Percentiles rank a stretch among this genome's conserved stretches.
Conservation (phyloP, 2,888 invertebrate species). For the Acholoe squamosa region DNA sequence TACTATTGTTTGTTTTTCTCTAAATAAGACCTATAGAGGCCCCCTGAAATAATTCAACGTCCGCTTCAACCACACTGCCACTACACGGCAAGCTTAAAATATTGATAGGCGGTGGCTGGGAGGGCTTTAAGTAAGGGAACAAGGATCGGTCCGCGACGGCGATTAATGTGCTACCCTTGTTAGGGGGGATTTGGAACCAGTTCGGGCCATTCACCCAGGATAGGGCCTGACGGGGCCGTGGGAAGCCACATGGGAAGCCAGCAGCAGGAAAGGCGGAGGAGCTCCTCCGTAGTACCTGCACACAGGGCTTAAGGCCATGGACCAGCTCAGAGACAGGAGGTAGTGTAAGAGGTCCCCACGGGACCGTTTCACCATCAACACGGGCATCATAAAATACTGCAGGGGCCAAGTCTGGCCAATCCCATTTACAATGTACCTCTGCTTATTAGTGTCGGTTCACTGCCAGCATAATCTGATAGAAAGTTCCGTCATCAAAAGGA, state of each 20-base stretch:
- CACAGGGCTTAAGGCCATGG: neutral
- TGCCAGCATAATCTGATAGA: too few relatives aligned
- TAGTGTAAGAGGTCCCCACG: too few relatives aligned
- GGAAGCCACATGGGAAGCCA: slow-evolving; percentile 25
- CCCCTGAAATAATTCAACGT: neutral
- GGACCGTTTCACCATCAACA: too few relatives aligned
- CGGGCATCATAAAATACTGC: too few relatives aligned
- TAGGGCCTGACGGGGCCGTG: neutral
- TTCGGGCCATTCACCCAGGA: neutral
- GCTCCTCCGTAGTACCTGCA: neutral
- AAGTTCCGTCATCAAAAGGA: too few relatives aligned
- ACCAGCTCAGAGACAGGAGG: too few relatives aligned
- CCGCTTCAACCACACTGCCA: neutral
- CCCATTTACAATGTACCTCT: too few relatives aligned
- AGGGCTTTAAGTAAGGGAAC: slow-evolving; percentile 19
- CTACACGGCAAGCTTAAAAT: neutral
- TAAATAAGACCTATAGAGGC: too few relatives aligned
- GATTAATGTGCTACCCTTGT: neutral
- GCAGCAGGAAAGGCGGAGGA: neutral
- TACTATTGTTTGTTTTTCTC: too few relatives aligned
- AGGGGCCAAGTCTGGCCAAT: too few relatives aligned
- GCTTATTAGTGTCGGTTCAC: too few relatives aligned
- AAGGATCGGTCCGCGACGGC: neutral
- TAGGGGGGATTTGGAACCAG: neutral
- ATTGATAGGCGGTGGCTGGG: neutral